These are phyloP conservation scores for Poecilia velifera DNA, from an alignment of 2,797 vertebrate species.

Conservation along the genomic window DNA sequence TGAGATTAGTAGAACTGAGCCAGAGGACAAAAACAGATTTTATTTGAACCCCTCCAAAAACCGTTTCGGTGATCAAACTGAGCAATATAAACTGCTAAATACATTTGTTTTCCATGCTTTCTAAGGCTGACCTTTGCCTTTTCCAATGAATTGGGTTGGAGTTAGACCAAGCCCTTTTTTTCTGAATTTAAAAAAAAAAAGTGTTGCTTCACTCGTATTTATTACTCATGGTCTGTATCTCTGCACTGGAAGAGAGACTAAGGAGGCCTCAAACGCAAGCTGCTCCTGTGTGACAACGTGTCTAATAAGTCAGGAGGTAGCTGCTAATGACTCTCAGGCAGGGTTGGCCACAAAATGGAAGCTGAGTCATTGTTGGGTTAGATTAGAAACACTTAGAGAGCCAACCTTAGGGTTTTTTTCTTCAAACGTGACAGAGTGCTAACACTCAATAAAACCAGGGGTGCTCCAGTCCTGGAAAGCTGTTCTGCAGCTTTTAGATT, in stretches of 20 bases:
- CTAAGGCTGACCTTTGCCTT: slow-evolving; percentile 35
- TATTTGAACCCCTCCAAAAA: slow-evolving; percentile 2
- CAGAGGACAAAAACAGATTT: slow-evolving; percentile 34
- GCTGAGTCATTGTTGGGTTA: slow-evolving; percentile 42
- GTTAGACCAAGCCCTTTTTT: slow-evolving; percentile 32
- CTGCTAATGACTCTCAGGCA: slow-evolving; percentile 49
- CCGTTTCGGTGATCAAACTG: neutral
- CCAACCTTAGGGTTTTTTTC: slow-evolving; percentile 8
- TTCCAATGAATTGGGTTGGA: slow-evolving; percentile 39
- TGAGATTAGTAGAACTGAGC: slow-evolving; percentile 32
- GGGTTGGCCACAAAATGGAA: slow-evolving; percentile 34
- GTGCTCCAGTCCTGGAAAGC: neutral
- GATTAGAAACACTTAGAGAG: slow-evolving; percentile 28
- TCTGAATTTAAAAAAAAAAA: slow-evolving; percentile 42
- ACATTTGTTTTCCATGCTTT: slow-evolving; percentile 24
- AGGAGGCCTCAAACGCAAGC: slow-evolving; percentile 47
- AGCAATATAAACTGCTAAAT: slow-evolving; percentile 8
- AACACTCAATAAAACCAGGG: slow-evolving; percentile 21
- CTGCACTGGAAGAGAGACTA: slow-evolving; percentile 29
- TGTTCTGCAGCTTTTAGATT: neutral
- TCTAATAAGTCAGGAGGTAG: slow-evolving; percentile 52
- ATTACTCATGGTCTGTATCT: slow-evolving; percentile 28
- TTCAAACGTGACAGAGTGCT: slow-evolving; percentile 21
- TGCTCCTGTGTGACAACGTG: slow-evolving; percentile 63
- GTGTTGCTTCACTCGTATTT: slow-evolving; percentile 30